phyloP scores from a whole-genome alignment of 2,113 vertebrate genomes.

The Cromileptes altivelis region DNA sequence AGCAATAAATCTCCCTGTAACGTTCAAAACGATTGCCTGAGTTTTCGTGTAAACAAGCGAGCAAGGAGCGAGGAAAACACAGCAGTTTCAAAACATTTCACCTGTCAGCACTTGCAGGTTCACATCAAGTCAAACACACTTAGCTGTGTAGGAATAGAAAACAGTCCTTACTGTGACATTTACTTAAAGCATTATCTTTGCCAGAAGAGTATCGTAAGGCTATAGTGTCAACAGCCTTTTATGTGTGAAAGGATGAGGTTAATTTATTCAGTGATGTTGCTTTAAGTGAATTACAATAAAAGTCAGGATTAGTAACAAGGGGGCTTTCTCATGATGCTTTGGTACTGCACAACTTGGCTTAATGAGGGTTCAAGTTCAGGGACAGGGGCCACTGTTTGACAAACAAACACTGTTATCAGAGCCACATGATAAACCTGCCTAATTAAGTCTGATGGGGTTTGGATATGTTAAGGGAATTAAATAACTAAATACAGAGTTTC shows the following conservation, averaged over 20 bases:
- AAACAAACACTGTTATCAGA: conserved; percentile 54
- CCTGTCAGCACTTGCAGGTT: conserved; percentile 40
- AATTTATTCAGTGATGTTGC: not conserved
- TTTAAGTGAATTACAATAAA: not conserved
- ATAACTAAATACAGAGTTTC: conserved; percentile 4
- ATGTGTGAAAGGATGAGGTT: not conserved
- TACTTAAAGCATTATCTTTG: conserved; percentile 2
- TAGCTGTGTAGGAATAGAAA: conserved; percentile 23
- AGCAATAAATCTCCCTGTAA: conserved; percentile 43
- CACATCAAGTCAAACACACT: conserved; percentile 13
- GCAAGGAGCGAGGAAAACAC: not conserved
- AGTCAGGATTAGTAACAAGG: not conserved
- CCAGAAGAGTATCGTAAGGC: not conserved
- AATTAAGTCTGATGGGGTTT: conserved; percentile 39
- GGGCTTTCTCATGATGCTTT: not conserved
- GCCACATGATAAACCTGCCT: conserved; percentile 29
- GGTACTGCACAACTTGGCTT: not conserved
- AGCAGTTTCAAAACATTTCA: conserved; percentile 18
- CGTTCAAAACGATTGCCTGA: conserved; percentile 26
- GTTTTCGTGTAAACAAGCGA: conserved; percentile 42
- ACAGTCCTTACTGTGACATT: conserved; percentile 15
- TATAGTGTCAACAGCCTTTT: not conserved
- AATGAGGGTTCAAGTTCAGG: conserved; percentile 22
- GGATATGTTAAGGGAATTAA: conserved; percentile 13
- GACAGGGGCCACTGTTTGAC: conserved; percentile 11